Conservation (phyloP, 92 coral and sea anemone species). For the Pocillopora meandrina region DNA sequence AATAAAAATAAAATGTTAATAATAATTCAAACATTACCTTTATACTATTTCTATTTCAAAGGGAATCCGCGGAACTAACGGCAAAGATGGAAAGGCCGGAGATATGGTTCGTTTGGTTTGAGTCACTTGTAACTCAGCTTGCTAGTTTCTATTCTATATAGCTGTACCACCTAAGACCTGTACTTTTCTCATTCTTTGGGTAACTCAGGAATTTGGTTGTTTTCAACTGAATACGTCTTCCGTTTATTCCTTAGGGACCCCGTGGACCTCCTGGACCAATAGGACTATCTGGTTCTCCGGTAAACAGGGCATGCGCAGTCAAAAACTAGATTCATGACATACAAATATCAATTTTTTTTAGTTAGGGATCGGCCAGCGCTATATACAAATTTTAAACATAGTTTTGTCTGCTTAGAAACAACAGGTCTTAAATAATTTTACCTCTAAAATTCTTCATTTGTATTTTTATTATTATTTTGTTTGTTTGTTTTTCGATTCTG, state of each 20-base stretch:
- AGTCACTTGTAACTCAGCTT: not conserved
- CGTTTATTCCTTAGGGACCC: slow-evolving; percentile 6
- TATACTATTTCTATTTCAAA: not conserved
- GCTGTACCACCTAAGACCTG: no score
- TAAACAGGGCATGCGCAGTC: not conserved
- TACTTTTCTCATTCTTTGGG: no score
- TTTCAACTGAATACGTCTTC: not conserved
- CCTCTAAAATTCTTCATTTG: no score
- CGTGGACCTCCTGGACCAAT: slow-evolving; percentile 25
- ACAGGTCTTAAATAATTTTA: no score
- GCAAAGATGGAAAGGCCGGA: slow-evolving; percentile 39
- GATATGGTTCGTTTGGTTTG: slow-evolving; percentile 14
- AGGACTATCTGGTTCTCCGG: slow-evolving; percentile 35
- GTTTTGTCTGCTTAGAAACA: no score
- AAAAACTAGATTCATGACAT: not conserved
- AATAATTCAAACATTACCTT: not conserved
- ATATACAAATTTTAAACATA: no score
- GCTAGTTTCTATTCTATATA: not conserved
- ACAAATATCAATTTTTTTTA: no score
- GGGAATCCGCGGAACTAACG: slow-evolving; percentile 35
- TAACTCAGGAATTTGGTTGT: no score
- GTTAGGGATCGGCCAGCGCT: not conserved
- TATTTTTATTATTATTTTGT: no score
- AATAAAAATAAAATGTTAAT: not conserved
- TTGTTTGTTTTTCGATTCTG: no score